Evolutionary conservation across 2,888 invertebrate species (phyloP), one percentile per base, ranked within the genome.

Genomic region (Thumatha senex): DNA sequence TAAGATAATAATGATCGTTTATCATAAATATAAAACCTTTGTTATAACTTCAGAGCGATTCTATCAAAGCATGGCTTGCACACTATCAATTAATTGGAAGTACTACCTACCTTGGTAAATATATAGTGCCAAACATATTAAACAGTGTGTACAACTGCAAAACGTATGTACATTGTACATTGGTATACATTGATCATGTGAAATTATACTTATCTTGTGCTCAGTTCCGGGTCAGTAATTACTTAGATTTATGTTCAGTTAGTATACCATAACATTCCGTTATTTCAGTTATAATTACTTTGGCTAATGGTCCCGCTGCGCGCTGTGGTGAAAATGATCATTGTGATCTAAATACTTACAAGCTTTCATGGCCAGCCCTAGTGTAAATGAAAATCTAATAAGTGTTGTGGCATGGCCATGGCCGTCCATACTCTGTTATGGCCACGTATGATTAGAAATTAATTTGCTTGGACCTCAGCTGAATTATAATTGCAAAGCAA

Each of bases 381-480:
- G 54, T 43, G 59, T 52, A 63, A 49, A 65, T 53, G 61, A 66
- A 64, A 62, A 58, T 63, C 59, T 78, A 76, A 80, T 78, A 68
- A 49, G 55, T 66, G 70, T 73, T 71, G 70, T 65, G 65, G 62
- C 62, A 66, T 65, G 56, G 18, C 18, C 18, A 24, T 61, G 46
- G 54, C 52, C 64, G 54, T 61, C 62, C 56, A 52, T 57, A 56
- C 57, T 54, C 52, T 58, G 61, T 63, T 62, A 68, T 57, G 67
- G 61, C 63, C 66, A 65, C 70, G 70, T 74, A 53, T 72, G 69
- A 78, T 79, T 76, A 79, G 60, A 61, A 58, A 62, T 63, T 65
- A 60, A 53, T 64, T 50, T 63, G 54, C 58, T 7, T 14, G 36
- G 0, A 10, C 3, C 9, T 15, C 15, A 36, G 36, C 36, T 2